Conservation (phyloP, 2,797 vertebrate genomes). For the Anomalospiza imberbis region DNA sequence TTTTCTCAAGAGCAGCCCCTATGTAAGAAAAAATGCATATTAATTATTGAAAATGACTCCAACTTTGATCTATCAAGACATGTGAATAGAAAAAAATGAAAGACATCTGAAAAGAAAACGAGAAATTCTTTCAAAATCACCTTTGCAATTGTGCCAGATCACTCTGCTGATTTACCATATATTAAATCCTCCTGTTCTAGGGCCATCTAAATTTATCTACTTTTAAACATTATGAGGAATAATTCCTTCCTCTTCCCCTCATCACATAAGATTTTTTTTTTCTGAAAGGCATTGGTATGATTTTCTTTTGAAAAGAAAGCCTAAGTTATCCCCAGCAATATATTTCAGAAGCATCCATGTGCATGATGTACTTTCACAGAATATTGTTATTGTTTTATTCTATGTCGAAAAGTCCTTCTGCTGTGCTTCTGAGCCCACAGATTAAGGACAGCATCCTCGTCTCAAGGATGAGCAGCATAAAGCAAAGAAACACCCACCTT, state of each 20-base stretch:
- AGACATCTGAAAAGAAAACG: neutral
- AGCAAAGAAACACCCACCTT: neutral
- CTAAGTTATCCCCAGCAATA: neutral
- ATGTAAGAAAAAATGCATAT: neutral
- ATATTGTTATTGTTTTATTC: constrained; percentile 4
- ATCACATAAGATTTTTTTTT: neutral
- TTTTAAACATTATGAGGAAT: neutral
- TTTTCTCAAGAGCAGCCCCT: neutral
- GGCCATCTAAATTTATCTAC: neutral
- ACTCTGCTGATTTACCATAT: neutral
- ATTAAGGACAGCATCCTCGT: neutral
- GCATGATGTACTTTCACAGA: neutral
- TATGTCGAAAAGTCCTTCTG: neutral
- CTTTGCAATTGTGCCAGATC: neutral
- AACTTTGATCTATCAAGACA: neutral
- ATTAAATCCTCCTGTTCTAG: neutral
- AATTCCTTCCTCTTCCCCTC: neutral
- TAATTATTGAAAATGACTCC: neutral
- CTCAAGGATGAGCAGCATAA: neutral
- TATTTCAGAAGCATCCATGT: constrained; percentile 18
- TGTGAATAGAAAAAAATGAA: neutral
- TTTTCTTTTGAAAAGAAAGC: neutral
- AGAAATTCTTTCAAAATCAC: neutral
- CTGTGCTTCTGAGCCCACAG: neutral
- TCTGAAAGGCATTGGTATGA: neutral